Evolutionary conservation across 2,113 vertebrate species (phyloP).

Genomic region (Drymodes brunneopygia): DNA sequence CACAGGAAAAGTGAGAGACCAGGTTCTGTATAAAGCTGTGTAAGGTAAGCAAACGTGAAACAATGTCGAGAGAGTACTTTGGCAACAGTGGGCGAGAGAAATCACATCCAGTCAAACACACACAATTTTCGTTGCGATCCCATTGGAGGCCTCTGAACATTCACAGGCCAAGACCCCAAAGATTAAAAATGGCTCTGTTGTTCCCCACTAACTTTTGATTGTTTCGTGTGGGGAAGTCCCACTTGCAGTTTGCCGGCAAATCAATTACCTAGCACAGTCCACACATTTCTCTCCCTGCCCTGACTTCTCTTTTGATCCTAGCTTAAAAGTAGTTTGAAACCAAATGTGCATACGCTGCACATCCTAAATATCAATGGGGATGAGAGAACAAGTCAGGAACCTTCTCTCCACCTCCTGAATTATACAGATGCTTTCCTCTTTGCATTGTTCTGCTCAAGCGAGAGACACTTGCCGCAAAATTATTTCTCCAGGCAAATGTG

Average conservation of each 20-base stretch:
- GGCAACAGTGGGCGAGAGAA: not conserved
- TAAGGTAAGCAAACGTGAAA: not conserved
- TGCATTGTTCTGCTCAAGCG: slow-evolving; percentile 5
- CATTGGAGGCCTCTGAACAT: not conserved
- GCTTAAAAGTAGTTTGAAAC: not conserved
- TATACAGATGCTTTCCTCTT: slow-evolving; percentile 11
- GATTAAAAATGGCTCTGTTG: not conserved
- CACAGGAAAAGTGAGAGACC: not conserved
- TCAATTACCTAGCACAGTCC: not conserved
- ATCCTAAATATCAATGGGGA: not conserved
- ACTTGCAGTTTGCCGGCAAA: not conserved
- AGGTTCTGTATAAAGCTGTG: not conserved
- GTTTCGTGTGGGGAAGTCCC: not conserved
- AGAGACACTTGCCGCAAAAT: not conserved
- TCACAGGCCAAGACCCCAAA: not conserved
- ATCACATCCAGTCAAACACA: not conserved
- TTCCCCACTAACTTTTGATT: not conserved
- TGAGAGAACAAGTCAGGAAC: not conserved
- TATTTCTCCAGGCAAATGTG: not conserved
- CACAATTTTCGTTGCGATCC: not conserved
- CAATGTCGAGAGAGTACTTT: not conserved
- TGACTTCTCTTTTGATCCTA: not conserved
- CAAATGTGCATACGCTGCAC: not conserved
- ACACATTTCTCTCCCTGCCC: not conserved
- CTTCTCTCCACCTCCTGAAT: slow-evolving; percentile 6